Conservation (phyloP, 2,113 vertebrate species). For the Grammomys dolichurus region DNA sequence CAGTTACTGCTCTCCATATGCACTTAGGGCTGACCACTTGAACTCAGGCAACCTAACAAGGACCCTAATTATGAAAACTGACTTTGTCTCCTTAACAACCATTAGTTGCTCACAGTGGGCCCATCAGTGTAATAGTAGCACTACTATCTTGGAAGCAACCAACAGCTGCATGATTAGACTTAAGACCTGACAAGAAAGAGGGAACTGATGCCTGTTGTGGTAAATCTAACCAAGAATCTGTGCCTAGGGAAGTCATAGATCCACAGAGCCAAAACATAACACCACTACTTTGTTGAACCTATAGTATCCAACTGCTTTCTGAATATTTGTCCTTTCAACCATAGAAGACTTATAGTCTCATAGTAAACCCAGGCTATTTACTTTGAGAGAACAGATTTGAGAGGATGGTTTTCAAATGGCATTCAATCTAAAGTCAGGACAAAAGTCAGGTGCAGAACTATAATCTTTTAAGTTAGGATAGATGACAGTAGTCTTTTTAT, state of each 20-base stretch:
- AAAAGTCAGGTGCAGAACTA: no score
- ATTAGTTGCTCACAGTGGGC: neutral
- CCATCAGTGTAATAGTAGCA: neutral
- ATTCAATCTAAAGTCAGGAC: no score
- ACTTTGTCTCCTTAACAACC: neutral
- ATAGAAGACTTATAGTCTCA: neutral
- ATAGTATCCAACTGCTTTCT: neutral
- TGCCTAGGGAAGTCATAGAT: neutral
- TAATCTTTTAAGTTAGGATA: no score
- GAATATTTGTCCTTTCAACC: neutral
- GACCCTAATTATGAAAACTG: neutral
- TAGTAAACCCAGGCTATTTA: no score
- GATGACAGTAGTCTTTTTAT: no score
- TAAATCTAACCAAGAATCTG: neutral
- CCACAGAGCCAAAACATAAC: neutral
- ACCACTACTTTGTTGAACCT: neutral
- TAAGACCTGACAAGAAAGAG: neutral
- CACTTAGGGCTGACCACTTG: neutral
- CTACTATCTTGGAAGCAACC: neutral
- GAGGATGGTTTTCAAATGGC: no score
- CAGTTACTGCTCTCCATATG: neutral
- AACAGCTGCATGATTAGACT: neutral
- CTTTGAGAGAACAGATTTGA: no score
- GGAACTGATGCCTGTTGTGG: neutral
- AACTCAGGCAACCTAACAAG: neutral